Evolutionary conservation across 2,797 vertebrate species (phyloP).

Genomic region (Pangasius mekongensis): DNA sequence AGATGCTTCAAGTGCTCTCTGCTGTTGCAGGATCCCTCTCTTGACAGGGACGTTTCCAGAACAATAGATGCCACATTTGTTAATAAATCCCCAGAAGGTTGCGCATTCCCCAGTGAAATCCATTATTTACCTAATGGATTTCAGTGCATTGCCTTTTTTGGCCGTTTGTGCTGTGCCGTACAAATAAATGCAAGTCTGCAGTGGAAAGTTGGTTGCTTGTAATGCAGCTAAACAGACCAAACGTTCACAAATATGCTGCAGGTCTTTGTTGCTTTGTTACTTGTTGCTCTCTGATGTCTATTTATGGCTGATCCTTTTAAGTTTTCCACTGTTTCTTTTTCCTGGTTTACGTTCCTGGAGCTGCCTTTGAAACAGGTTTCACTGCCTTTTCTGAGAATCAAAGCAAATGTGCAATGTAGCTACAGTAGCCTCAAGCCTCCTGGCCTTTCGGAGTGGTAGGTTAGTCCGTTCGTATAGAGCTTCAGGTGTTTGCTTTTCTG

Average conservation of each 20-base stretch:
- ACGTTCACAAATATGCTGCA: background rate
- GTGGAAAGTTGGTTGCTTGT: background rate
- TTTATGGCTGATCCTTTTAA: slow-evolving; percentile 1
- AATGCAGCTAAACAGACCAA: background rate
- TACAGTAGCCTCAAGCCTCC: background rate
- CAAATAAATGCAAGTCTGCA: background rate
- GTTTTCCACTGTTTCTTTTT: slow-evolving; percentile 20
- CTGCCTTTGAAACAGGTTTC: slow-evolving; percentile 21
- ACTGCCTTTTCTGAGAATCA: slow-evolving; percentile 9
- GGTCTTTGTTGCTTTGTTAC: slow-evolving; percentile 28
- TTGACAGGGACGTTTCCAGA: slow-evolving; percentile 15
- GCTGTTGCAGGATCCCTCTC: slow-evolving; percentile 1
- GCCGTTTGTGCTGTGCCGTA: background rate
- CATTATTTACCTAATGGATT: background rate
- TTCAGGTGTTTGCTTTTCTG: slow-evolving; percentile 34
- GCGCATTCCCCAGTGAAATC: background rate
- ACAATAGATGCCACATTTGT: slow-evolving; percentile 23
- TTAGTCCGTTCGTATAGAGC: background rate
- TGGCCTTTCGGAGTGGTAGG: background rate
- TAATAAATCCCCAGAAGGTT: slow-evolving; percentile 19
- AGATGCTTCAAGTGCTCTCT: slow-evolving; percentile 40
- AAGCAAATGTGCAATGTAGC: slow-evolving; percentile 8
- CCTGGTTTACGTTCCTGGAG: slow-evolving; percentile 39
- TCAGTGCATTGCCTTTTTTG: slow-evolving; percentile 3
- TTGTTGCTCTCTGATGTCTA: slow-evolving; percentile 17